Evolutionary conservation across 2,888 invertebrate genomes (phyloP), one percentile per base, ranked within the genome.

Genomic region (Eristalis tenax): DNA sequence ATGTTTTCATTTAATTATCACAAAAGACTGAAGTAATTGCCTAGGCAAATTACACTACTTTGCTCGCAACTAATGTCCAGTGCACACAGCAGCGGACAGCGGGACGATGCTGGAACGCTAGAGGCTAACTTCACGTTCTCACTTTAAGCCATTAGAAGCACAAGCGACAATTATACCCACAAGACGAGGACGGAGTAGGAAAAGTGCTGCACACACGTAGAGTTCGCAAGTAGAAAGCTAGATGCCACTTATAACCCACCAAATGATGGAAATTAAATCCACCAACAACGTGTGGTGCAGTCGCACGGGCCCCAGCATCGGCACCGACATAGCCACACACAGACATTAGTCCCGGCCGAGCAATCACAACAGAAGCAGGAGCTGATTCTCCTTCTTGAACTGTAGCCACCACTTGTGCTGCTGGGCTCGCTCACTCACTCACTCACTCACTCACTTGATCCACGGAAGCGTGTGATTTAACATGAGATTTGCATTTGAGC

Each of bases 401-500:
- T 61, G 43, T 59, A 26, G 23, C 50, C 43, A 43, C 43, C 38
- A 8, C 43, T 43, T 50, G 50, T 23, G 57, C 22, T 22, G 77
- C 69, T 56, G 64, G 61, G 61, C 82, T 32, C 28, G 28, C 28
- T 28, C 28, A 28, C 28, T 28, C 32, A 32, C 32, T 32, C 32
- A 32, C 32, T 32, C 32, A 32, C 32, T 32, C 78, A 78, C 78
- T 78, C 87, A 87, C 69, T 87, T 83, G 79, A 87, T 87, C 87
- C 83, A 80, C 83, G 87, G 87, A 78, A 81, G 85, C 88, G 80
- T 88, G 85, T 88, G 87, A 89, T 88, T 84, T 88, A 84, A 89
- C 89, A 89, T 74, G 83, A 88, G 88, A 89, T 89, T 89, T 89
- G 88, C 89, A 89, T 89, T 89, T 89, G 88, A 89, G 70, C 88